Percentiles rank a stretch among this genome's conserved stretches.
Conservation (phyloP, 2,797 vertebrate species). For the Acridotheres tristis region DNA sequence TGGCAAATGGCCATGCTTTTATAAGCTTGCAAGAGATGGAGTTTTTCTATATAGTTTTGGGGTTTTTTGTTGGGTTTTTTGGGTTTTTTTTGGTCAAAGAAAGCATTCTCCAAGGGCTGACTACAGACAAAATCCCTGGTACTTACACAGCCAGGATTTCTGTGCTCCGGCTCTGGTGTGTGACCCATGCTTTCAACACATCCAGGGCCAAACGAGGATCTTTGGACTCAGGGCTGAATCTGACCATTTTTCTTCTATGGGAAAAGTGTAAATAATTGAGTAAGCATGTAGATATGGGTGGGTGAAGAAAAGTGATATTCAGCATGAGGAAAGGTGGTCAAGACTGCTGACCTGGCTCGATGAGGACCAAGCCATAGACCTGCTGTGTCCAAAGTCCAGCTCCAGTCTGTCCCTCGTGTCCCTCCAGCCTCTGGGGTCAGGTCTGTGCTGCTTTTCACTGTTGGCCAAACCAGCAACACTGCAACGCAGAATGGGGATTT, state of each 20-base stretch:
- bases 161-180: background rate
- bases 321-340: background rate
- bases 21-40: background rate
- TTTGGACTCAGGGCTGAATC: background rate
- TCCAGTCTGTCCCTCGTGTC: background rate
- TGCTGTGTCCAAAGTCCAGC: background rate
- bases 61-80: background rate
- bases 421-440: background rate
- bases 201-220: background rate
- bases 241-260: background rate
- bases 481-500: background rate
- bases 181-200: background rate
- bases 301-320: background rate
- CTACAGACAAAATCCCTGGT: background rate
- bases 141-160: background rate
- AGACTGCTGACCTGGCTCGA: background rate
- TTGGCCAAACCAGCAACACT: background rate
- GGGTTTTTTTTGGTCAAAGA: background rate
- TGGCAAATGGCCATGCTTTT: background rate
- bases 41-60: background rate
- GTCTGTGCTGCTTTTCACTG: background rate
- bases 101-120: slow-evolving; percentile 3
- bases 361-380: background rate
- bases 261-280: background rate
- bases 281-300: no score